Evolutionary conservation across 2,113 vertebrate genomes (phyloP).

Genomic region (Neolamprologus toae): DNA sequence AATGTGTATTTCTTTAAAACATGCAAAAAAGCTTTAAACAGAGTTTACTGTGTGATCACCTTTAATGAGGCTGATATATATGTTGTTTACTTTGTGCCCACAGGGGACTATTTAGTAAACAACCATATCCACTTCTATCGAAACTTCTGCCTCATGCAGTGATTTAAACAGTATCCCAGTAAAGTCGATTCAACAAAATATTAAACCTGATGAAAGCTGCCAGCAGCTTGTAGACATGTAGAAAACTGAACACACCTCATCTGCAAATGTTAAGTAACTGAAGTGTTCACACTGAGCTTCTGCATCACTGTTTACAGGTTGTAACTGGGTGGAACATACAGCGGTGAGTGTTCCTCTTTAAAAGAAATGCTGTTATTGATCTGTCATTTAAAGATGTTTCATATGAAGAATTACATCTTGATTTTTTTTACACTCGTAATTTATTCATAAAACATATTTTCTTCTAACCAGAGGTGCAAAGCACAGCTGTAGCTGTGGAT

Average conservation of each 20-base stretch:
- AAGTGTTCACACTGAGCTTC: not conserved
- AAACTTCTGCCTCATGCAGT: too few species aligned
- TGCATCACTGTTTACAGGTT: not conserved
- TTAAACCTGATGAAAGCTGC: too few species aligned
- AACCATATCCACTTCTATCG: too few species aligned
- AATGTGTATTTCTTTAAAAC: too few species aligned
- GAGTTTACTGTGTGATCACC: too few species aligned
- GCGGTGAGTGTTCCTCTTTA: not conserved
- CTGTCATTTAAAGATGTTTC: fast-evolving
- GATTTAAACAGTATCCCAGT: too few species aligned
- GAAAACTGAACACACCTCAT: not conserved
- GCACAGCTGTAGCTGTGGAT: fast-evolving
- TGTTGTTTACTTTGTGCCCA: too few species aligned
- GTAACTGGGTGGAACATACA: fast-evolving
- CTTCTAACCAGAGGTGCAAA: fast-evolving
- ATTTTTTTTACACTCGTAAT: not conserved
- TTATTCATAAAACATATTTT: not conserved
- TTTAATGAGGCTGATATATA: too few species aligned
- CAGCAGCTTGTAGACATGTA: not conserved
- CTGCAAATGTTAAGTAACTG: fast-evolving
- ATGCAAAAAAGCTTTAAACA: too few species aligned
- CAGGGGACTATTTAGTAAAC: too few species aligned
- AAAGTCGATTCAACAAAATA: too few species aligned
- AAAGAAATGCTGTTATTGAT: not conserved
- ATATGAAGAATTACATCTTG: fast-evolving